Evolutionary conservation across 2,797 vertebrate genomes (phyloP), one percentile per base, ranked within the genome.

Genomic region (Telmatherina bonti): DNA sequence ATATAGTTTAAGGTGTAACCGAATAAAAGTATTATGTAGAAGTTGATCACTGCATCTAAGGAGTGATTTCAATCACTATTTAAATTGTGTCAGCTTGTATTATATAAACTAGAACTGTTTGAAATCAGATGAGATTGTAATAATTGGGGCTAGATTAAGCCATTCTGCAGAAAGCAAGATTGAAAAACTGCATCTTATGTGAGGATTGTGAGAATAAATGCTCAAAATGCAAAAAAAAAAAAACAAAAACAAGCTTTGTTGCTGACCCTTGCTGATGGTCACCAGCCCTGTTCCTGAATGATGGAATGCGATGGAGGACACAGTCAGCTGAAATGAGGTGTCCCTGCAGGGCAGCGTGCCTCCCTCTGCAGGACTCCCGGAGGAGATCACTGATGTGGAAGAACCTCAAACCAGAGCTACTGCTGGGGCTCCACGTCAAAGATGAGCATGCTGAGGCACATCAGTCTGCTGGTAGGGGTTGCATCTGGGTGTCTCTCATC

Each of bases 301-400:
- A 47, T 45, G 68, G 57, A 74, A 65, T 31, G 49, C 22, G 45
- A 68, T 72, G 1, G 45, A 62, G 71, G 74, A 59, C 72, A 72
- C 62, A 27, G 62, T 74, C 9, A 5, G 24, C 18, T 57, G 68
- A 69, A 54, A 67, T 67, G 33, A 75, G 76, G 60, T 58, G 67
- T 65, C 74, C 70, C 83, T 20, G 69, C 63, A 13, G 70, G 82
- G 27, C 3, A 10, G 69, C 51, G 29, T 49, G 61, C 67, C 67
- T 64, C 49, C 51, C 31, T 41, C 65, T 31, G 41, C 49, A 18
- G 0, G 27, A 35, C 56, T 82, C 47, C 45, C 4, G 22, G 12
- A 52, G 29, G 71, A 70, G 49, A 68, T 49, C 36, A 1, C 53
- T 70, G 81, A 78, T 67, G 66, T 67, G 64, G 71, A 79, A 76